Conservation (phyloP, 2,888 invertebrate species). For the Macrosiphum euphorbiae region DNA sequence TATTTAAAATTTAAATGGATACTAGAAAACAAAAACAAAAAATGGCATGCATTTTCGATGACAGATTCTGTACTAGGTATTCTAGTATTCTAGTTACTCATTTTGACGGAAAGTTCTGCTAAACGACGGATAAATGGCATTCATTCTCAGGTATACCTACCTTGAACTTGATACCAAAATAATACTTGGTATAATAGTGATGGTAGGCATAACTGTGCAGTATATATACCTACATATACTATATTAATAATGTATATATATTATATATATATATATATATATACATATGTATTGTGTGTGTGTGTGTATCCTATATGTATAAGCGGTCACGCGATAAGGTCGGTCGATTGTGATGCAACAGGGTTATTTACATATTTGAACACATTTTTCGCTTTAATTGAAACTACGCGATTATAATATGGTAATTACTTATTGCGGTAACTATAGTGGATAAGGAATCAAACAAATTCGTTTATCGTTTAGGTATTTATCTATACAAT, state of each 20-base stretch:
- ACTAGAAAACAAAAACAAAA: background rate
- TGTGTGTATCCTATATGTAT: background rate
- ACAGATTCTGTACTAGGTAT: background rate
- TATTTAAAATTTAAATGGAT: background rate
- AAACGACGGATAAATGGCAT: background rate
- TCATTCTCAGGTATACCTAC: background rate
- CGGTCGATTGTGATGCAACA: slow-evolving; percentile 47
- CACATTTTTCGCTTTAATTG: slow-evolving; percentile 50
- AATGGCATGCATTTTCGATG: background rate
- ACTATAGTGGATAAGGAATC: slow-evolving; percentile 25
- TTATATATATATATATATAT: background rate
- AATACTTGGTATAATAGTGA: background rate
- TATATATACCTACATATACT: background rate
- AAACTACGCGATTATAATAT: slow-evolving; percentile 36
- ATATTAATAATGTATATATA: background rate
- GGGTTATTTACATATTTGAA: slow-evolving; percentile 49
- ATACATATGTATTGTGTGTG: background rate
- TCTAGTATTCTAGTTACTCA: background rate
- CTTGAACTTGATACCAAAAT: slow-evolving; percentile 7
- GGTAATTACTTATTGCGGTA: slow-evolving; percentile 34
- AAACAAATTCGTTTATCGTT: slow-evolving; percentile 22
- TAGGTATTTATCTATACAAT: slow-evolving; percentile 27
- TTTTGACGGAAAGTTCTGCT: background rate
- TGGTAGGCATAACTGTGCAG: background rate
- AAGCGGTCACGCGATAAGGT: slow-evolving; percentile 45